Base-by-base conservation (phyloP, 1,140 invertebrate species). In the Caenorhabditis latens region DNA sequence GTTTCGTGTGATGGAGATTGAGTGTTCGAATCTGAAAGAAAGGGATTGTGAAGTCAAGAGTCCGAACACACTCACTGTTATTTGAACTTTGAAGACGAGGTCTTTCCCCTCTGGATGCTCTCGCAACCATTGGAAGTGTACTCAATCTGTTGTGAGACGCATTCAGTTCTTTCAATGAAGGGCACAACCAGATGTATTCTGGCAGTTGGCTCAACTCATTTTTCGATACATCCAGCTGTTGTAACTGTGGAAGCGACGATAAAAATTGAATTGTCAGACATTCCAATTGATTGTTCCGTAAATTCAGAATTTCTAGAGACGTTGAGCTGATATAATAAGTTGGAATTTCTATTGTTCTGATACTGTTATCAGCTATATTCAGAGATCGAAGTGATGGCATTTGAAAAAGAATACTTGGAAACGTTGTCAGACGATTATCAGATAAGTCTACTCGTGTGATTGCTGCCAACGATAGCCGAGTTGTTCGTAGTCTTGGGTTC, bases 401-500 rank as follows among this genome's bases (percentile, higher is more conserved):
- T 89, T 96, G 95, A 92, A 98, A 97, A 40, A 99, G 94, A 84
- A 95, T 95, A 16, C 95, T 92, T 0, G 98, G 98, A 86, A 99
- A 93, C 19, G 95, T 94, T 0, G 95, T 95, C 7, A 99, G 94
- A 65, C 95, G 95, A 93, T 99, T 99, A 90, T 96, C 95, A 4
- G 97, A 98, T 16, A 99, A 94, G 93, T 99, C 98, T 9, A 99
- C 94, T 58, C 97, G 94, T 0, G 98, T 99, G 32, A 99, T 96
- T 0, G 97, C 96, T 89, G 95, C 95, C 0, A 98, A 93, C 0
- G 96, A 95, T 42, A 96, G 93, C 87, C 75, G 88, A 4, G 84
- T 83, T 43, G 88, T 92, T 84, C 63, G 89, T 75, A 98, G 92
- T 90, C 95, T 96, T 40, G 95, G 95, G 93, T 98, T 98, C 0